These are phyloP conservation scores for Brachycybe producta DNA, from an alignment of 2,888 invertebrate genomes.

Conservation along the genomic window DNA sequence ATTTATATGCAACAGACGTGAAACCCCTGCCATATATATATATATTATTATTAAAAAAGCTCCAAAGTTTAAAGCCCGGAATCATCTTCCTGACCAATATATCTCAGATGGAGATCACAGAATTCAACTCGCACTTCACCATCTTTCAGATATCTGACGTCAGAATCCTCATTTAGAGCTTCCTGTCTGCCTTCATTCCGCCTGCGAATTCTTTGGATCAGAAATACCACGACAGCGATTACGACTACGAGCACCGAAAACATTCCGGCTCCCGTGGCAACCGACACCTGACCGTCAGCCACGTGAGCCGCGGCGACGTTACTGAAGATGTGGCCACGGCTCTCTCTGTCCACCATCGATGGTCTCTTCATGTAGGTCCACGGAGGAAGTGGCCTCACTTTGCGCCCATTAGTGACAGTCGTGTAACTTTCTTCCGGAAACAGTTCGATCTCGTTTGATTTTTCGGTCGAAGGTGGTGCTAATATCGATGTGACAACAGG, in stretches of 20 bases:
- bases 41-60: no score
- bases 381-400: no score
- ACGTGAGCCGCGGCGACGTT: neutral
- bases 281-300: neutral
- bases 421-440: no score
- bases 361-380: conserved; percentile 2
- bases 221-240: conserved; percentile 3
- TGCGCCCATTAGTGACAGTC: no score
- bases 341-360: neutral
- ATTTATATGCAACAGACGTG: no score
- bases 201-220: neutral
- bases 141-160: conserved; percentile 43
- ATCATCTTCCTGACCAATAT: no score
- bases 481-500: no score
- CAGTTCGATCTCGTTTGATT: no score
- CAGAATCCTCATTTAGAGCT: conserved; percentile 36
- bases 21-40: no score
- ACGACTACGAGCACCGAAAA: conserved; percentile 7
- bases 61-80: no score
- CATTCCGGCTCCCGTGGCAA: conserved; percentile 7
- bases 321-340: no score
- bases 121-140: conserved; percentile 34
- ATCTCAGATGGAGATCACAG: conserved; percentile 3
- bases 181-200: conserved; percentile 10
- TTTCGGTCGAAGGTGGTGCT: no score